A percentile compares a stretch with the other conserved stretches of the same genome.
Conservation (phyloP, 2,797 vertebrate genomes). For the Numenius phaeopus region DNA sequence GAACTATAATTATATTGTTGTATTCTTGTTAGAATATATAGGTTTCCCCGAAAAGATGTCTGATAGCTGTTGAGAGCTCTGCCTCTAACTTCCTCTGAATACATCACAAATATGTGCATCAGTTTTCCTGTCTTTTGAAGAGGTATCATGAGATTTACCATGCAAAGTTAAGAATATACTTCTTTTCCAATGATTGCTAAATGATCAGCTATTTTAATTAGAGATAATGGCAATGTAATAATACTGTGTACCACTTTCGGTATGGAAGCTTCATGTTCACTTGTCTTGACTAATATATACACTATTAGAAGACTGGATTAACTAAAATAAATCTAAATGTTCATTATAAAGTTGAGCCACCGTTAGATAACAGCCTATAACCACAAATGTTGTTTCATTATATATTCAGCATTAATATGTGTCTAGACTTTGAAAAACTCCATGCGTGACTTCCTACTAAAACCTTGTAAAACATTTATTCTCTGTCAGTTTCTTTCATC, state of each 20-base stretch:
- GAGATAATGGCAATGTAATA: not conserved
- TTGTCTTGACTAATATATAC: not conserved
- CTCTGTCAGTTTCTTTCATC: not conserved
- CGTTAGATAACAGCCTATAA: not conserved
- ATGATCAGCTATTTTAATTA: not conserved
- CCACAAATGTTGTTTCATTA: not conserved
- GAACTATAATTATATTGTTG: not conserved
- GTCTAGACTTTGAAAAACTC: not conserved
- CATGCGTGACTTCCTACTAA: not conserved
- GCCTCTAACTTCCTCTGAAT: not conserved
- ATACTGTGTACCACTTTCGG: not conserved
- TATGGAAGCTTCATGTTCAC: not conserved
- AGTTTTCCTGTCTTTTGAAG: not conserved
- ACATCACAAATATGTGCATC: not conserved
- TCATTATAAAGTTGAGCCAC: not conserved
- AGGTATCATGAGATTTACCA: not conserved
- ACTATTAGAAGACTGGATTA: not conserved
- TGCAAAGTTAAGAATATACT: not conserved
- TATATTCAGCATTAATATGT: not conserved
- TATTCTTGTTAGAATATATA: not conserved
- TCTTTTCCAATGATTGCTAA: not conserved
- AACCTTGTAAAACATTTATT: not conserved
- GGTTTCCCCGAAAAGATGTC: not conserved
- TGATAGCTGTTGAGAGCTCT: not conserved
- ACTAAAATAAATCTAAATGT: not conserved